Percentiles rank a stretch among this genome's conserved stretches.
phyloP scores from a whole-genome alignment of 2,888 invertebrate species.

The Oscheius onirici region DNA sequence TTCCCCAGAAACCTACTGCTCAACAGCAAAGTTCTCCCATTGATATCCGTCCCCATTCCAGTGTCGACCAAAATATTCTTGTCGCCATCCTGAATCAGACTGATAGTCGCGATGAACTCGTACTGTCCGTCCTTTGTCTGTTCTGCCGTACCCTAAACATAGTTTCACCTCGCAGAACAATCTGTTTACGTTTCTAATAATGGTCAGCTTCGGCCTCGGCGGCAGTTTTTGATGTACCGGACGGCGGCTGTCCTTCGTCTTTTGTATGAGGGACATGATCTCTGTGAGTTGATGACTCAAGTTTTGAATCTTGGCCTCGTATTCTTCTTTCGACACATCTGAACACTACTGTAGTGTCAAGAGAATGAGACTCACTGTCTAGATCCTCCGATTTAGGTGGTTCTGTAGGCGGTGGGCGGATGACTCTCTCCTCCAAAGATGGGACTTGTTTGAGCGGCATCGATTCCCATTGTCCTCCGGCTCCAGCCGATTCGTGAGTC shows the following conservation, averaged over 20 bases:
- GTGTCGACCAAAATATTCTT: conserved; percentile 68
- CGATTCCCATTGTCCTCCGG: conserved; percentile 26
- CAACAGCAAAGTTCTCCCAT: conserved; percentile 64
- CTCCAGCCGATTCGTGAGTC: not conserved
- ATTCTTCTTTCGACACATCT: conserved; percentile 15
- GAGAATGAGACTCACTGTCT: not conserved
- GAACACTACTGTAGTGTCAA: not conserved
- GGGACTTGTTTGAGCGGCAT: conserved; percentile 11
- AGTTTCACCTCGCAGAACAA: not conserved
- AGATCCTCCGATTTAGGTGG: not conserved
- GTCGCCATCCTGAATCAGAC: conserved; percentile 61
- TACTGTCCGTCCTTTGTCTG: conserved; percentile 61
- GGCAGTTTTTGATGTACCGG: conserved; percentile 28
- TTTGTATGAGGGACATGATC: conserved; percentile 24
- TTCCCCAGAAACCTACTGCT: conserved; percentile 42
- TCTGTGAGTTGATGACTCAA: not conserved
- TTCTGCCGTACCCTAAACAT: conserved; percentile 65
- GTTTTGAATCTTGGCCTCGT: conserved; percentile 12
- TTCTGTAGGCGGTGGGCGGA: not conserved
- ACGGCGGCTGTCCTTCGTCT: conserved; percentile 43
- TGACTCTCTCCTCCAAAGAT: not conserved
- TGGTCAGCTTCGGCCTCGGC: conserved; percentile 33
- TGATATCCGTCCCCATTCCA: conserved; percentile 69
- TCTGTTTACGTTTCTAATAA: conserved; percentile 37
- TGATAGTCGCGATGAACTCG: conserved; percentile 66